Conservation (phyloP, 2,113 vertebrate species). For the Nibea albiflora region DNA sequence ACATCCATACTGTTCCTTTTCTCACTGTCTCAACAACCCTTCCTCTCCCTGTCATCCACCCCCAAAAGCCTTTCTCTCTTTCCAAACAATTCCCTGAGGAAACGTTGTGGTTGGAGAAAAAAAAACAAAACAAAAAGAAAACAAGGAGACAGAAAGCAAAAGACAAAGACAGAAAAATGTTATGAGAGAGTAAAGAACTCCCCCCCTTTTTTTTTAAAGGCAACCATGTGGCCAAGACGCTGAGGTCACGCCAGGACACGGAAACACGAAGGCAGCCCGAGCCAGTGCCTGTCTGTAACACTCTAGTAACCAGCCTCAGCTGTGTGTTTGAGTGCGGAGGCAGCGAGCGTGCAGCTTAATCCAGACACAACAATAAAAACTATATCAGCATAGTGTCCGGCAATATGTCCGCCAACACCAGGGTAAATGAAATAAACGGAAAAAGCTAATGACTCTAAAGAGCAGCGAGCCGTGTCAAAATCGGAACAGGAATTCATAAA, state of each 20-base stretch:
- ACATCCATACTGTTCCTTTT: neutral
- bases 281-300: constrained; percentile 51
- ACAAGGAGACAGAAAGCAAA: constrained; percentile 26
- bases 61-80: constrained; percentile 9
- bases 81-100: constrained; percentile 33
- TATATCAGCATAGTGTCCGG: constrained; percentile 8
- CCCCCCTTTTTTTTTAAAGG: constrained; percentile 63
- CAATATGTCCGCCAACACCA: constrained; percentile 20
- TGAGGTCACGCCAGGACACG: constrained; percentile 77
- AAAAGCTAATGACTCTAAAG: neutral
- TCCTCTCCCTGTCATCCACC: constrained; percentile 32
- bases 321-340: constrained; percentile 43
- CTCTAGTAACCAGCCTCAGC: constrained; percentile 42
- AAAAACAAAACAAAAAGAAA: neutral
- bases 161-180: constrained; percentile 39
- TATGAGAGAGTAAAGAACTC: constrained; percentile 28
- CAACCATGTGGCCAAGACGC: constrained; percentile 63
- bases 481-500: constrained; percentile 9
- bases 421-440: neutral
- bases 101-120: constrained; percentile 17
- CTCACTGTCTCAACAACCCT: constrained; percentile 1
- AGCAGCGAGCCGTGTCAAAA: neutral
- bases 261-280: constrained; percentile 53
- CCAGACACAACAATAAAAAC: constrained; percentile 48
- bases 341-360: constrained; percentile 28